These are phyloP conservation scores for Callospermophilus lateralis DNA, from an alignment of 2,113 vertebrate species.

Conservation along the genomic window DNA sequence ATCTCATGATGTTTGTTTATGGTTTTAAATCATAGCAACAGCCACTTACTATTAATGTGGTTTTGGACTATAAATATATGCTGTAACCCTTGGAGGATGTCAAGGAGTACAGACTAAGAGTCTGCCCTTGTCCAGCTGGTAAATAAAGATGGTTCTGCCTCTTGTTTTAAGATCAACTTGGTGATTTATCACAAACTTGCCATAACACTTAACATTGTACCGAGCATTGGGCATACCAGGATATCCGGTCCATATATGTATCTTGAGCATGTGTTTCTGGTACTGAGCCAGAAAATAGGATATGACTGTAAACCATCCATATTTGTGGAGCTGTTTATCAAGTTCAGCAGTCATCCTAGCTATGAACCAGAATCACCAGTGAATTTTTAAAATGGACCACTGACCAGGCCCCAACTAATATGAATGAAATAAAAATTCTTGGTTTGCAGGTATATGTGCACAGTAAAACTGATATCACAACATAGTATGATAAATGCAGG, in stretches of 20 bases:
- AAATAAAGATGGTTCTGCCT: too few species aligned
- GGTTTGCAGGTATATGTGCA: not conserved
- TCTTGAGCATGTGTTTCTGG: not conserved
- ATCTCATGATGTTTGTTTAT: too few species aligned
- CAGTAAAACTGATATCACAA: not conserved
- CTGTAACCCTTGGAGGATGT: too few species aligned
- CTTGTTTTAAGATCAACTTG: too few species aligned
- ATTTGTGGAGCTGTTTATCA: not conserved
- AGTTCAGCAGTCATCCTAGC: not conserved
- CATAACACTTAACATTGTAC: not conserved
- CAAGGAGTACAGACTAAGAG: too few species aligned
- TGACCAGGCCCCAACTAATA: not conserved
- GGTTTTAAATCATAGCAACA: too few species aligned
- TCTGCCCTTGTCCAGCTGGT: too few species aligned
- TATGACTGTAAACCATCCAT: not conserved
- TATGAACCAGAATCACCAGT: not conserved
- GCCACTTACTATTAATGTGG: too few species aligned
- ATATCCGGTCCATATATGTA: not conserved
- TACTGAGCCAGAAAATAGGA: not conserved
- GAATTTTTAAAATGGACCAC: not conserved
- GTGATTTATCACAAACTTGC: too few species aligned
- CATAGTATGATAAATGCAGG: not conserved
- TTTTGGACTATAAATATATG: too few species aligned
- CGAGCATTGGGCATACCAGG: not conserved
- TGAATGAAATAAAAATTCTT: not conserved